Conservation (phyloP, 2,888 invertebrate species). For the Pristionchus entomophagus region DNA sequence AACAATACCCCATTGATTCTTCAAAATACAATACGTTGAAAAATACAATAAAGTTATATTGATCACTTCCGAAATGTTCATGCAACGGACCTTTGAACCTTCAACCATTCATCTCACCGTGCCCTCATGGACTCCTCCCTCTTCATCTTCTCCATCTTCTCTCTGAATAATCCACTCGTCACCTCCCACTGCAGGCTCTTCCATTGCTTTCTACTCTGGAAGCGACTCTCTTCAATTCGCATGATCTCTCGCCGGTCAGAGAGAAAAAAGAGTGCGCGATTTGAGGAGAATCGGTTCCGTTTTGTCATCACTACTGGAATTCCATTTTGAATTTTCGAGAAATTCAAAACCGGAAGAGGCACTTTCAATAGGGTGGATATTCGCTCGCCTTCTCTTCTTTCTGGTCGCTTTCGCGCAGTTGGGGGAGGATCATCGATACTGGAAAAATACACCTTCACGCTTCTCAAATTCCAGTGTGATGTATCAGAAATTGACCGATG, state of each 20-base stretch:
- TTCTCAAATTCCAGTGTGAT: too few relatives aligned
- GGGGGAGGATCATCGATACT: constrained; percentile 35
- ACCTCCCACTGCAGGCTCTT: constrained; percentile 13
- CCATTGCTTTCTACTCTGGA: constrained; percentile 36
- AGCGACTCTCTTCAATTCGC: too few relatives aligned
- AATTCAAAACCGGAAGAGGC: background rate
- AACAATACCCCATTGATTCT: too few relatives aligned
- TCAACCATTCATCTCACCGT: too few relatives aligned
- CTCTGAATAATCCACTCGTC: background rate
- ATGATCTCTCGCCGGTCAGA: too few relatives aligned
- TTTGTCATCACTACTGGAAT: too few relatives aligned
- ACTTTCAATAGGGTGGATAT: background rate
- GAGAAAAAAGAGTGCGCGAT: too few relatives aligned
- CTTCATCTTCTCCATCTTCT: constrained; percentile 17
- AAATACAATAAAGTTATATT: background rate
- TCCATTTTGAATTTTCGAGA: background rate
- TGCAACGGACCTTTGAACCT: too few relatives aligned
- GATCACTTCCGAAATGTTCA: background rate
- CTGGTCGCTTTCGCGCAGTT: background rate
- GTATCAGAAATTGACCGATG: too few relatives aligned
- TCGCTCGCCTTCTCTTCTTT: background rate
- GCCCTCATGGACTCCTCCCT: background rate
- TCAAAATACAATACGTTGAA: too few relatives aligned
- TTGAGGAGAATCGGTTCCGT: too few relatives aligned
- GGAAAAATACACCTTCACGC: too few relatives aligned